Base-by-base conservation (phyloP, 2,797 vertebrate genomes). In the Cyprinella venusta region DNA sequence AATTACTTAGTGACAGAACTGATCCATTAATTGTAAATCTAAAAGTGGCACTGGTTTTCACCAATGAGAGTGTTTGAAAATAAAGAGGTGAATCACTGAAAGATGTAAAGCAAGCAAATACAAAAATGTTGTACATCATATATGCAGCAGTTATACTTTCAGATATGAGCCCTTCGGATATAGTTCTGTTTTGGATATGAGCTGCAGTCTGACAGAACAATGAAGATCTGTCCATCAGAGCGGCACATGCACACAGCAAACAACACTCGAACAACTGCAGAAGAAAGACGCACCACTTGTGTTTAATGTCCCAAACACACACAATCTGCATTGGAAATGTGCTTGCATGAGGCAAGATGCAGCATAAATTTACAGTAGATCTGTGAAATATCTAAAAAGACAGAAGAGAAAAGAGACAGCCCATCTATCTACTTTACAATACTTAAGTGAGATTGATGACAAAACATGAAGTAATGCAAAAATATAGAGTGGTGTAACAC, bases 291-390 rank as follows among this genome's bases (percentile, higher is more conserved):
- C 38, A 8, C 38, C 33, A 56, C 36, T 24, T 8, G 42, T 74
- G 80, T 74, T 81, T 65, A 74, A 74, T 74, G 61, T 82, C 33
- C 56, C 56, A 72, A 63, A 71, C 68, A 81, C 68, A 81, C 63
- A 64, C 54, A 71, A 64, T 64, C 56, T 81, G 56, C 38, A 61
- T 13, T 24, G 52, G 56, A 81, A 81, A 64, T 50, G 56, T n/a
- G 19, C 59, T 19, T 19, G 54, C 79, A 81, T 61, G 30, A 70
- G 21, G 56, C 56, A 38, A 48, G 26, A 48, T 6, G 45, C 13
- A 5, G 19, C 75, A 63, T 86, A 76, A 82, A 56, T 76, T 88
- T 84, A 48, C 45, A 48, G 45, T 16, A 83, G 74, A 81, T 75
- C 79, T 88, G 82, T 90, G 84, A 54, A 38, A 59, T 21, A 36